phyloP scores from a whole-genome alignment of 2,797 vertebrate species.

The Brotula barbata region DNA sequence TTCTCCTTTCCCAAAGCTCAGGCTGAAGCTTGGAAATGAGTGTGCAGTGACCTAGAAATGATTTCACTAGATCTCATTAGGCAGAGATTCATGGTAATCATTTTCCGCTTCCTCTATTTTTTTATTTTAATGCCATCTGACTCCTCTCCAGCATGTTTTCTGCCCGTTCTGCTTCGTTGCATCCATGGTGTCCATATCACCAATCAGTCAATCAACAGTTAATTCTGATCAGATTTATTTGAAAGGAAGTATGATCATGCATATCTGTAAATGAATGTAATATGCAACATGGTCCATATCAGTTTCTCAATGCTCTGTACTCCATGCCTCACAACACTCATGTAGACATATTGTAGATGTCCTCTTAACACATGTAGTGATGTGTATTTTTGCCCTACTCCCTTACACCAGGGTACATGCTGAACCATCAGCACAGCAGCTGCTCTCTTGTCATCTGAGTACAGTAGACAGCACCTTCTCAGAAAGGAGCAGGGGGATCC shows the following conservation, averaged over 20 bases:
- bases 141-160: constrained; percentile 66
- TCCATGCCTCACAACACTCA: constrained; percentile 7
- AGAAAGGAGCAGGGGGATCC: constrained; percentile 45
- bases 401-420: constrained; percentile 39
- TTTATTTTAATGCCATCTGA: constrained; percentile 44
- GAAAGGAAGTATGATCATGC: constrained; percentile 12
- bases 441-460: constrained; percentile 57
- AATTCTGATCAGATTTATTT: constrained; percentile 5
- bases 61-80: constrained; percentile 66
- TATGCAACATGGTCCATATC: constrained; percentile 8
- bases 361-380: constrained; percentile 53
- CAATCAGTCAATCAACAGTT: constrained; percentile 30
- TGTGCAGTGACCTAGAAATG: constrained; percentile 74
- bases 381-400: constrained; percentile 41
- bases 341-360: constrained; percentile 7
- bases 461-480: constrained; percentile 62
- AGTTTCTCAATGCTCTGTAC: constrained; percentile 34
- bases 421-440: constrained; percentile 56
- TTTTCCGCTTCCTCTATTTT: constrained; percentile 39
- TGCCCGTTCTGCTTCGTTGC: constrained; percentile 54
- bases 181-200: constrained; percentile 30
- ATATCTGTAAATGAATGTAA: constrained; percentile 20
- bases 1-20: constrained; percentile 21
- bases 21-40: constrained; percentile 72
- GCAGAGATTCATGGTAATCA: constrained; percentile 58